These are phyloP conservation scores for Cyphomyrmex costatus DNA, from an alignment of 1,140 invertebrate genomes.

Conservation along the genomic window DNA sequence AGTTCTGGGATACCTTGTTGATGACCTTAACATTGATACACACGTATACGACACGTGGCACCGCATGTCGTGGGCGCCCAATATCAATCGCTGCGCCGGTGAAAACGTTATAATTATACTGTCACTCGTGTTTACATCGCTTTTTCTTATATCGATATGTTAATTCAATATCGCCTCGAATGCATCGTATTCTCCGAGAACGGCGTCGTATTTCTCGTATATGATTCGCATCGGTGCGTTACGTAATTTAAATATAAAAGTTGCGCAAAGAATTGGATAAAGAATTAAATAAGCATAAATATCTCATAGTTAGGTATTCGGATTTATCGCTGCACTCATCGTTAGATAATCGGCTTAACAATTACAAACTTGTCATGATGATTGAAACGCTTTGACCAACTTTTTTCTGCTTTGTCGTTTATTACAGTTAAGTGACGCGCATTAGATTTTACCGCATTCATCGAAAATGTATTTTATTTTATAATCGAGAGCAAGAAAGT, in stretches of 20 bases:
- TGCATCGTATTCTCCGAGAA: not conserved
- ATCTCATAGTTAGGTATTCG: not conserved
- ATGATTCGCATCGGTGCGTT: not conserved
- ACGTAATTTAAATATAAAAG: conserved; percentile 3
- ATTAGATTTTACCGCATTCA: not conserved
- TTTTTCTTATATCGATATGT: conserved; percentile 15
- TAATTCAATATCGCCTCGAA: conserved; percentile 12
- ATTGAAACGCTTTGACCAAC: conserved; percentile 19
- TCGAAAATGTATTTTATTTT: not conserved
- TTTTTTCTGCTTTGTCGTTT: conserved; percentile 31
- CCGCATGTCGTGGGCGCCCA: not conserved
- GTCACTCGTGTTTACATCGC: not conserved
- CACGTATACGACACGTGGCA: not conserved
- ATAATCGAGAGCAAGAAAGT: not conserved
- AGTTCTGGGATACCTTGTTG: conserved; percentile 35
- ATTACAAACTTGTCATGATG: conserved; percentile 44
- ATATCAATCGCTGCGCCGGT: conserved; percentile 29
- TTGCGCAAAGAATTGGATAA: not conserved
- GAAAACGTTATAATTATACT: conserved; percentile 51
- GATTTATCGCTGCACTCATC: not conserved
- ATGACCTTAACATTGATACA: conserved; percentile 79
- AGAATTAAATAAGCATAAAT: not conserved
- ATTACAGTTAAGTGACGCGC: conserved; percentile 5
- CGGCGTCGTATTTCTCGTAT: not conserved
- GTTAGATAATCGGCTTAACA: conserved; percentile 42